Conservation (phyloP, 2,113 vertebrate species). For the Bettongia penicillata region DNA sequence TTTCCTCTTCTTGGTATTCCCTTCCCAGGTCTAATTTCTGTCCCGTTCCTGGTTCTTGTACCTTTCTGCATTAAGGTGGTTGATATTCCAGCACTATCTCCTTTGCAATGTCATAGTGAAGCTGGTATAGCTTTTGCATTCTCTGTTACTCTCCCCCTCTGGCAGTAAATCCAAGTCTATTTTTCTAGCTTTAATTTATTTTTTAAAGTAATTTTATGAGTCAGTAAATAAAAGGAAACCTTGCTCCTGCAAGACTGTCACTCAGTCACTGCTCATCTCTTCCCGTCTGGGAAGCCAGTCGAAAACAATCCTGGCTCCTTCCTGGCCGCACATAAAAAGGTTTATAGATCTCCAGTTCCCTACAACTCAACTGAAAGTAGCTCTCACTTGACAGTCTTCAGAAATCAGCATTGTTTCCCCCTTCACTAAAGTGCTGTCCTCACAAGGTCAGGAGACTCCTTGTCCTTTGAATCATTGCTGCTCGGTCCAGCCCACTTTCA, state of each 20-base stretch:
- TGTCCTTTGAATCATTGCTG: conserved; percentile 71
- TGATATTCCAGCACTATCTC: conserved; percentile 66
- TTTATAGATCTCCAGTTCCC: conserved; percentile 87
- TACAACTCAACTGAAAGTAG: conserved; percentile 86
- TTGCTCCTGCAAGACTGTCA: conserved; percentile 54
- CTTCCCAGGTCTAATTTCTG: background rate
- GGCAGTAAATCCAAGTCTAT: conserved; percentile 65
- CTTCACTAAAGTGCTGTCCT: conserved; percentile 72
- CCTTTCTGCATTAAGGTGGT: background rate
- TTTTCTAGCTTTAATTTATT: conserved; percentile 77
- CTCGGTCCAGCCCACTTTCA: conserved; percentile 44
- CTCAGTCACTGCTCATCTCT: conserved; percentile 74
- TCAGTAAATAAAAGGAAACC: conserved; percentile 79
- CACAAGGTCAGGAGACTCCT: conserved; percentile 79
- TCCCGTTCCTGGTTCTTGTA: background rate
- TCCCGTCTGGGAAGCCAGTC: conserved; percentile 74
- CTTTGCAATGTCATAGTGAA: conserved; percentile 40
- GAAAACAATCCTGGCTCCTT: conserved; percentile 78
- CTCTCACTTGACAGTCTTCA: conserved; percentile 82
- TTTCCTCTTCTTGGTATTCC: background rate
- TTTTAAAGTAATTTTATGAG: conserved; percentile 80
- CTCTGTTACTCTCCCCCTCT: conserved; percentile 50
- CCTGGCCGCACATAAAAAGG: conserved; percentile 82
- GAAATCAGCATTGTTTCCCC: conserved; percentile 78
- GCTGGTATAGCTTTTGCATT: conserved; percentile 12